These are phyloP conservation scores for Holocentrus rufus DNA, from an alignment of 2,797 vertebrate species.

Conservation along the genomic window DNA sequence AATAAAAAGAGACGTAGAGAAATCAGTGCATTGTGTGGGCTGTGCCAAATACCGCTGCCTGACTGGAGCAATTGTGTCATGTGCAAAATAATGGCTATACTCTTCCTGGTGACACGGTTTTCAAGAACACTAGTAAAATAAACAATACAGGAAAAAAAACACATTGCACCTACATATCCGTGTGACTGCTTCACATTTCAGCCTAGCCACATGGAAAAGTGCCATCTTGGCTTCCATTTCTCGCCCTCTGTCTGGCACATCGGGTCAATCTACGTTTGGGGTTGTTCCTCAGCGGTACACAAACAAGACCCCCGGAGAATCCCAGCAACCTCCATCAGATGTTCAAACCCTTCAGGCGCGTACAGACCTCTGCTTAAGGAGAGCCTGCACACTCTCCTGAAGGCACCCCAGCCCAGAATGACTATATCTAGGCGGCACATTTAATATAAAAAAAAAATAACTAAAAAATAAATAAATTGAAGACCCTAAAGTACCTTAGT, in stretches of 20 bases:
- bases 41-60: background rate
- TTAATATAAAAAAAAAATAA: slow-evolving; percentile 51
- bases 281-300: background rate
- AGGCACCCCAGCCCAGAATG: slow-evolving; percentile 33
- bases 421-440: slow-evolving; percentile 43
- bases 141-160: slow-evolving; percentile 7
- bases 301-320: slow-evolving; percentile 6
- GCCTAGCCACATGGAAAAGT: background rate
- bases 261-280: background rate
- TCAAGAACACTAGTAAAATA: slow-evolving; percentile 4
- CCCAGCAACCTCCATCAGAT: slow-evolving; percentile 14
- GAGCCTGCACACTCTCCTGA: slow-evolving; percentile 19
- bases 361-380: slow-evolving; percentile 24
- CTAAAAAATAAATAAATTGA: slow-evolving; percentile 52
- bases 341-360: slow-evolving; percentile 9
- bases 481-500: slow-evolving; percentile 55
- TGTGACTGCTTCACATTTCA: slow-evolving; percentile 1
- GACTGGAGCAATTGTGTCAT: slow-evolving; percentile 28
- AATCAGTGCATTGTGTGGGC: slow-evolving; percentile 19
- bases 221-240: slow-evolving; percentile 1
- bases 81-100: slow-evolving; percentile 56
- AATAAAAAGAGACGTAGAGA: slow-evolving; percentile 14
- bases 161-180: background rate
- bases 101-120: slow-evolving; percentile 69
- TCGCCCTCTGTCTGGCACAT: slow-evolving; percentile 5